Evolutionary conservation across 2,797 vertebrate species (phyloP).

Genomic region (Halcyon leucocephala): DNA sequence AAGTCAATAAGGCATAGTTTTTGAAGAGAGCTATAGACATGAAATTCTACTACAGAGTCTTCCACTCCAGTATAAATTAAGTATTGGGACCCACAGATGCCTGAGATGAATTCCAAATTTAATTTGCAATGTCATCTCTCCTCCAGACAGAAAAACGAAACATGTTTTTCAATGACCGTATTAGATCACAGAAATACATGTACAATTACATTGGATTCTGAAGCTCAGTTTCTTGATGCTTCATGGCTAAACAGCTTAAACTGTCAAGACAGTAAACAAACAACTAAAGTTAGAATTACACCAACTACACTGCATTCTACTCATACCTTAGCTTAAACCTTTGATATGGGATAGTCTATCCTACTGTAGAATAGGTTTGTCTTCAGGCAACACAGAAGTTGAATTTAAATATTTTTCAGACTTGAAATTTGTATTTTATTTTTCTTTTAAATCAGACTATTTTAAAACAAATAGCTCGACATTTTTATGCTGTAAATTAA

Average conservation of each 20-base stretch:
- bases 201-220: background rate
- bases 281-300: background rate
- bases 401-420: background rate
- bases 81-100: accelerated
- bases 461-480: background rate
- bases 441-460: background rate
- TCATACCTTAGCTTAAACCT: background rate
- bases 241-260: background rate
- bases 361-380: background rate
- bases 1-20: background rate
- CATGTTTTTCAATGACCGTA: background rate
- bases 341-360: background rate
- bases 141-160: background rate
- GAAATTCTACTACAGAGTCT: background rate
- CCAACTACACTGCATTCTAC: background rate
- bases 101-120: background rate
- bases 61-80: background rate
- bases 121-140: background rate
- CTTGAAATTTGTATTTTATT: background rate
- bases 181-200: background rate
- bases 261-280: background rate
- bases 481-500: background rate
- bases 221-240: background rate
- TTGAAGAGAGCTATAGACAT: background rate
- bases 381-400: background rate